Evolutionary conservation across 37 sponge, comb jelly and placozoan genomes (phyloP), one percentile per base, ranked within the genome.

Genomic region (Agelas oroides): DNA sequence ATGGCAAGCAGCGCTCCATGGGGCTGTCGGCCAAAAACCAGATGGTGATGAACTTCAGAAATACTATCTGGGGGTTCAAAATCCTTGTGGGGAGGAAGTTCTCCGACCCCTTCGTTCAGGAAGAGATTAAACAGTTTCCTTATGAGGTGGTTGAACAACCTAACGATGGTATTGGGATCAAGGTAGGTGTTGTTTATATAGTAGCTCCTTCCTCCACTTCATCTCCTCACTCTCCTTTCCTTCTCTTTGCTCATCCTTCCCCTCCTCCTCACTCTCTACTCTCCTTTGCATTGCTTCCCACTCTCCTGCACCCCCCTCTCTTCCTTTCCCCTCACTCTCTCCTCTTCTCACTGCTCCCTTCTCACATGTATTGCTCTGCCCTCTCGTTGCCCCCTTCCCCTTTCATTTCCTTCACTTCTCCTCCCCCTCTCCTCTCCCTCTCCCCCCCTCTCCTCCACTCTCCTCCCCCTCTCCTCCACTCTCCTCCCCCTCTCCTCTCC

Each of bases 1-100:
- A 89, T 5, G 53, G 62, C 19, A 84, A 88, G 65, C 75, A 68
- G 38, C 67, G 98, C 18, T 14, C 54, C 32, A 88, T 95, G 70
- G 96, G 98, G 0, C 59, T 82, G 33, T 84, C 96, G 2, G 98
- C 96, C 24, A 88, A 88, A 88, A 90, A 88, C 38, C 98, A 95
- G 79, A 35, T 71, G 27, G 74, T 97, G 24, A 85, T 78, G 19
- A 97, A 99, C 77, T 71, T 77, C 46, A 95, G 95, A 78, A 97
- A 95, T 63, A 99, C 97, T 0, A 61, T 92, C 20, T 77, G 40
- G 20, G 88, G 87, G 23, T 94, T 99, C 77, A 97, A 91, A 53
- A 68, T 66, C 12, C 78, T 99, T 53, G 32, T 99, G 32, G 97
- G 99, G 15, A 63, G 94, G 23, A 83, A 84, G 39, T 99, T 88